Evolutionary conservation across 2,797 vertebrate species (phyloP).

Genomic region (Muscicapa striata): DNA sequence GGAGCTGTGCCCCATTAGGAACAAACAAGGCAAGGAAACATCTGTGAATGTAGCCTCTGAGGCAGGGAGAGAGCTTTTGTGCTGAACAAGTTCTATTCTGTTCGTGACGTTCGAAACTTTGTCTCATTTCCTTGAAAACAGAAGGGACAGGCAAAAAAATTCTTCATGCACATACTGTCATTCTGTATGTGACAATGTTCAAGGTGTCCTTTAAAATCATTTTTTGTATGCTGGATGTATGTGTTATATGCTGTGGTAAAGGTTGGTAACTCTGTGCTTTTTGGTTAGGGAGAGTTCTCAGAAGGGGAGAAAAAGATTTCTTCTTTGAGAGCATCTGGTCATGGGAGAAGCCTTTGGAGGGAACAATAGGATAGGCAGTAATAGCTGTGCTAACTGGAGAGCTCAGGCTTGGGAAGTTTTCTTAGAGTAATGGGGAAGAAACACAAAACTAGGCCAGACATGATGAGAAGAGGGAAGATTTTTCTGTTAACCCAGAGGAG

Average conservation of each 20-base stretch:
- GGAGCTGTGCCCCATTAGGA: neutral
- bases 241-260: neutral
- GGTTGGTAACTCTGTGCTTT: neutral
- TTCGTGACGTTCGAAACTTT: neutral
- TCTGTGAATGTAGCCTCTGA: neutral
- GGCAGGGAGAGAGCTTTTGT: neutral
- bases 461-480: neutral
- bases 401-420: neutral
- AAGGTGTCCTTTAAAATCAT: neutral
- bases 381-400: neutral
- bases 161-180: rapidly evolving
- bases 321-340: neutral
- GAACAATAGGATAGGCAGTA: neutral
- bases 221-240: neutral
- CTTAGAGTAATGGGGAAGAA: neutral
- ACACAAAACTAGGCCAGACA: neutral
- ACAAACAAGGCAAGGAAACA: neutral
- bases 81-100: neutral
- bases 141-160: neutral
- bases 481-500: neutral
- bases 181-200: neutral
- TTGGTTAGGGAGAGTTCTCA: neutral
- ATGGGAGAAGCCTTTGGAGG: neutral
- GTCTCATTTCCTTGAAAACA: neutral
- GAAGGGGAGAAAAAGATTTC: neutral